A percentile compares a stretch with the other conserved stretches of the same genome.
Evolutionary conservation across 1,140 invertebrate species (phyloP).

Genomic region (Goniozus legneri): DNA sequence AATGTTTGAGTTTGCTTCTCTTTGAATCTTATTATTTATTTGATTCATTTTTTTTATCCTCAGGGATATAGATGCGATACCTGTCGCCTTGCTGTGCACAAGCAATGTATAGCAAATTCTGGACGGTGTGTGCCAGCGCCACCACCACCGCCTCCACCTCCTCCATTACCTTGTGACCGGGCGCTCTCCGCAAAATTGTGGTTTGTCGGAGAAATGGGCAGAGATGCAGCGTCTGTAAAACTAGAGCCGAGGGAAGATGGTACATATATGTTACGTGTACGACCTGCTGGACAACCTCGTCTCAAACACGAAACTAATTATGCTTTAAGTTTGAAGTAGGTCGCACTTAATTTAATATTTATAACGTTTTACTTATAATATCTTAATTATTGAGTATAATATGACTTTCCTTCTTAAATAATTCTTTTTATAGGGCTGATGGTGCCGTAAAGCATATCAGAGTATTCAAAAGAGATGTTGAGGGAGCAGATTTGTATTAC

Average conservation of each 20-base stretch:
- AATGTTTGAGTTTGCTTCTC: background rate
- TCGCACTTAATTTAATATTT: no score
- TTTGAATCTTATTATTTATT: background rate
- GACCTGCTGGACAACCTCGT: constrained; percentile 60
- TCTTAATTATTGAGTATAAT: constrained; percentile 5
- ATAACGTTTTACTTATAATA: no score
- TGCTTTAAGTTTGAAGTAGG: constrained; percentile 87
- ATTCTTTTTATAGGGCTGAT: constrained; percentile 63
- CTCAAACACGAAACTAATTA: constrained; percentile 67
- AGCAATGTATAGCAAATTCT: constrained; percentile 71
- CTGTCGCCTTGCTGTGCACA: constrained; percentile 72
- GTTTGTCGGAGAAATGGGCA: constrained; percentile 87
- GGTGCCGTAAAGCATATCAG: constrained; percentile 90
- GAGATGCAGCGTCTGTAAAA: constrained; percentile 74
- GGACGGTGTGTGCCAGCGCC: constrained; percentile 65
- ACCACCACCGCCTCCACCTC: constrained; percentile 56
- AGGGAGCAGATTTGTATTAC: constrained; percentile 64
- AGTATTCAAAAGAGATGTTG: constrained; percentile 66
- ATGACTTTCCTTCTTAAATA: constrained; percentile 3
- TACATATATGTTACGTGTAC: constrained; percentile 83
- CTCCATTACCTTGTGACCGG: constrained; percentile 55
- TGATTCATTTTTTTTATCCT: constrained; percentile 13
- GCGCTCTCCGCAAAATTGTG: constrained; percentile 60
- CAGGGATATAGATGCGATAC: constrained; percentile 77
- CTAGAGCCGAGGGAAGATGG: constrained; percentile 79